Percentiles rank a stretch among this genome's conserved stretches.
These are phyloP conservation scores for Gymnothorax javanicus DNA, from an alignment of 2,797 vertebrate genomes.

Conservation along the genomic window DNA sequence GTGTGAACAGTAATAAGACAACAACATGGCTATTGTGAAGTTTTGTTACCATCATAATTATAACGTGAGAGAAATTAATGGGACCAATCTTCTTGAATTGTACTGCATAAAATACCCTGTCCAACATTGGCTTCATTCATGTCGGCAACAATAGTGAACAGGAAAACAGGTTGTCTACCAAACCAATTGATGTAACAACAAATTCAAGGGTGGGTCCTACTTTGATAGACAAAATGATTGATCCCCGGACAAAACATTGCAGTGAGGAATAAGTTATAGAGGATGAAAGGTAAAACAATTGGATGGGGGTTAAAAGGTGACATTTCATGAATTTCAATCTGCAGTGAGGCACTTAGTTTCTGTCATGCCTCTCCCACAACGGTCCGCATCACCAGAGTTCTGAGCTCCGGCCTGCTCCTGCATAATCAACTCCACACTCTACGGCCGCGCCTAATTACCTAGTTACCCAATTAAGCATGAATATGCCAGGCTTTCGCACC, in stretches of 20 bases:
- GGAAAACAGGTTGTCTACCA: background rate
- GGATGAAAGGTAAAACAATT: background rate
- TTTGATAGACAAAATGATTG: constrained; percentile 4
- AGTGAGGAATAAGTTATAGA: background rate
- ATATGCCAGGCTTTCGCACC: too few species aligned
- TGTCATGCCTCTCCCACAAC: too few species aligned
- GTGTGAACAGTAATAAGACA: background rate
- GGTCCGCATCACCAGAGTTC: too few species aligned
- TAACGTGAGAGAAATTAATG: background rate
- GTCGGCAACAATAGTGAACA: background rate
- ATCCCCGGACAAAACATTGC: background rate
- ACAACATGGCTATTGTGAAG: background rate
- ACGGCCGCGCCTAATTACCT: too few species aligned
- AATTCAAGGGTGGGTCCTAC: background rate
- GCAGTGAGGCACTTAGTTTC: background rate
- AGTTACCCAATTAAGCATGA: too few species aligned
- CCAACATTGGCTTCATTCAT: background rate
- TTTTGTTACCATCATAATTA: background rate
- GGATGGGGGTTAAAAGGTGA: background rate
- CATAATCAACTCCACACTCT: too few species aligned
- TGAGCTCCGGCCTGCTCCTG: too few species aligned
- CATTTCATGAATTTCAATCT: background rate
- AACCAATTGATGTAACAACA: background rate
- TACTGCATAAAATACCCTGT: background rate
- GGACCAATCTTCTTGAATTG: background rate